phyloP scores from a whole-genome alignment of 2,888 invertebrate species.

The Eurytoma californica region DNA sequence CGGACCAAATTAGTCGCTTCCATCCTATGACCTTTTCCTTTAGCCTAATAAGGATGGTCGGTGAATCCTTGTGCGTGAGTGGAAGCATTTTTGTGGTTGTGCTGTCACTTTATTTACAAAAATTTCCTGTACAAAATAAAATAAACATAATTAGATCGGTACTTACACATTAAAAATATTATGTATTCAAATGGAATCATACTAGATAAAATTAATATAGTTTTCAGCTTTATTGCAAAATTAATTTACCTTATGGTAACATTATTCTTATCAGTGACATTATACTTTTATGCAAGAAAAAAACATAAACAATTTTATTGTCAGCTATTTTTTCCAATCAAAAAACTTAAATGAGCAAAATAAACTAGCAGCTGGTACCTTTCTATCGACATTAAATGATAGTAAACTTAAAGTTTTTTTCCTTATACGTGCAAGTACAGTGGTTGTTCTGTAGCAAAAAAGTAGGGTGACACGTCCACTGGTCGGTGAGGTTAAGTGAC shows the following conservation, averaged over 20 bases:
- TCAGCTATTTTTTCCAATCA: background rate
- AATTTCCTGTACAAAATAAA: conserved; percentile 41
- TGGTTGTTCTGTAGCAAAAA: conserved; percentile 9
- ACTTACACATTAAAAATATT: background rate
- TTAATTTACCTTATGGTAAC: conserved; percentile 28
- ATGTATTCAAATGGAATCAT: background rate
- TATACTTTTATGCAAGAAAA: background rate
- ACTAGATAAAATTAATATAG: background rate
- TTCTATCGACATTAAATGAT: background rate
- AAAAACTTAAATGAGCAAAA: background rate
- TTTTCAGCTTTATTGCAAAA: background rate
- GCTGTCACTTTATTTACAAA: conserved; percentile 31
- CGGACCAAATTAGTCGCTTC: conserved; percentile 92
- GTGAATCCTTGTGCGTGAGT: conserved; percentile 83
- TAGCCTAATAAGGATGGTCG: conserved; percentile 80
- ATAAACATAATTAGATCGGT: background rate
- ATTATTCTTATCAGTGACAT: background rate
- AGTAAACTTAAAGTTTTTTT: background rate
- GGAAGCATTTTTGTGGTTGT: conserved; percentile 80
- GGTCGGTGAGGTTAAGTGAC: conserved; percentile 50
- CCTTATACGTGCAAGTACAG: conserved; percentile 16
- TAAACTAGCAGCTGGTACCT: conserved; percentile 19
- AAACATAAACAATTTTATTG: background rate
- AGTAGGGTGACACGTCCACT: conserved; percentile 66
- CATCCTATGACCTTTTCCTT: conserved; percentile 86